These are phyloP conservation scores for Plectropomus leopardus DNA, from an alignment of 2,113 vertebrate genomes.

Conservation along the genomic window DNA sequence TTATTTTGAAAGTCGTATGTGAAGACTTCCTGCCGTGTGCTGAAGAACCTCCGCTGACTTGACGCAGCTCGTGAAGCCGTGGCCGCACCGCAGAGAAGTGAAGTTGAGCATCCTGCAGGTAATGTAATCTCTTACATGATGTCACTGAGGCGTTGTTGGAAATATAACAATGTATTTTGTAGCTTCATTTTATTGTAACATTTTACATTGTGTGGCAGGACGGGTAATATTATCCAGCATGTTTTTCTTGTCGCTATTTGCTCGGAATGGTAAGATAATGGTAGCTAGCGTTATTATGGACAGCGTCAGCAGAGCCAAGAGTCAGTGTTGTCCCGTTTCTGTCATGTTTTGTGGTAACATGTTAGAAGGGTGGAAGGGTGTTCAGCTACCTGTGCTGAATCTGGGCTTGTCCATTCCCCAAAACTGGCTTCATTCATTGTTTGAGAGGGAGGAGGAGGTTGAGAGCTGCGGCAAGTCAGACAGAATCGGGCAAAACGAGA, in stretches of 20 bases:
- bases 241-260: slow-evolving; percentile 38
- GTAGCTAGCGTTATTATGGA: slow-evolving; percentile 13
- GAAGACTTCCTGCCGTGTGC: neutral
- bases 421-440: slow-evolving; percentile 80
- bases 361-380: slow-evolving; percentile 1
- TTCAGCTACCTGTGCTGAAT: slow-evolving; percentile 28
- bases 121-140: slow-evolving; percentile 17
- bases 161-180: no score
- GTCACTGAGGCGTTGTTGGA: neutral
- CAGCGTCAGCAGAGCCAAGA: neutral
- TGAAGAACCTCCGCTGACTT: slow-evolving; percentile 2
- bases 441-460: slow-evolving; percentile 65
- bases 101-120: slow-evolving; percentile 82
- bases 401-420: slow-evolving; percentile 38
- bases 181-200: neutral
- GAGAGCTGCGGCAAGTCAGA: slow-evolving; percentile 64
- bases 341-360: no score
- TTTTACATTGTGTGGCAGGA: neutral
- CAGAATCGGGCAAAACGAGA: slow-evolving; percentile 3
- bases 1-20: slow-evolving; percentile 38
- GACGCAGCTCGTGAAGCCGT: slow-evolving; percentile 48
- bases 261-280: slow-evolving; percentile 18
- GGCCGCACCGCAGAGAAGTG: slow-evolving; percentile 78
- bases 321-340: neutral
- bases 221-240: neutral